Evolutionary conservation across 2,797 vertebrate genomes (phyloP).

Genomic region (Gallinago solitaria): DNA sequence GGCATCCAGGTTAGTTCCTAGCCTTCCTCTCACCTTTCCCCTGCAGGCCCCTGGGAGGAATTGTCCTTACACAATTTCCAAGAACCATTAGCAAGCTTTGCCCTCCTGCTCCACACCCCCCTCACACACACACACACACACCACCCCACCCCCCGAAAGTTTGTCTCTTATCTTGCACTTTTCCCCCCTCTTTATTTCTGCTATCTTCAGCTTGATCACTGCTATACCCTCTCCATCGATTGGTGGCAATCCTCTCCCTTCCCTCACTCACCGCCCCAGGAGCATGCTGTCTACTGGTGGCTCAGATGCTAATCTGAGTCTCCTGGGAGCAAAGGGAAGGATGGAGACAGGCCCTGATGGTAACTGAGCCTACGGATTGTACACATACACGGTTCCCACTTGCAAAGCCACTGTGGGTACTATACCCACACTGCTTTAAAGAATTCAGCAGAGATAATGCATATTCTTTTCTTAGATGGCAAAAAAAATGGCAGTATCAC

Average conservation of each 20-base stretch:
- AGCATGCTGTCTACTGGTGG: not conserved
- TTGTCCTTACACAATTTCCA: not conserved
- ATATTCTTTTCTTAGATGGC: not conserved
- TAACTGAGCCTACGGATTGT: accelerated
- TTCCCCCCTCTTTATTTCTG: not conserved
- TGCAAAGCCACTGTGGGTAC: not conserved
- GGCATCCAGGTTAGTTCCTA: not conserved
- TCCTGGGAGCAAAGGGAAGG: not conserved
- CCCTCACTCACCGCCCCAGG: not conserved
- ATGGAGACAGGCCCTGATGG: not conserved
- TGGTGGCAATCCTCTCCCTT: not conserved
- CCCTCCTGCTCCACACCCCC: too few species aligned
- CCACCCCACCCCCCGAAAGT: too few species aligned
- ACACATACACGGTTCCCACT: accelerated
- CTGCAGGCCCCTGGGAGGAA: not conserved
- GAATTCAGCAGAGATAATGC: not conserved
- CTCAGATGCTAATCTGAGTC: not conserved
- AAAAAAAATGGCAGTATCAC: not conserved
- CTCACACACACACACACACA: too few species aligned
- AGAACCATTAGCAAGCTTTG: not conserved
- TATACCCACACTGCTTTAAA: not conserved
- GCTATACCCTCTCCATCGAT: not conserved
- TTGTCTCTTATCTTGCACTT: not conserved
- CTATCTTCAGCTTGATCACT: not conserved
- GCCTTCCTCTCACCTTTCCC: not conserved